Percentiles rank a stretch among this genome's conserved stretches.
These are phyloP conservation scores for Mechanitis mazaeus DNA, from an alignment of 2,888 invertebrate genomes.

Conservation along the genomic window DNA sequence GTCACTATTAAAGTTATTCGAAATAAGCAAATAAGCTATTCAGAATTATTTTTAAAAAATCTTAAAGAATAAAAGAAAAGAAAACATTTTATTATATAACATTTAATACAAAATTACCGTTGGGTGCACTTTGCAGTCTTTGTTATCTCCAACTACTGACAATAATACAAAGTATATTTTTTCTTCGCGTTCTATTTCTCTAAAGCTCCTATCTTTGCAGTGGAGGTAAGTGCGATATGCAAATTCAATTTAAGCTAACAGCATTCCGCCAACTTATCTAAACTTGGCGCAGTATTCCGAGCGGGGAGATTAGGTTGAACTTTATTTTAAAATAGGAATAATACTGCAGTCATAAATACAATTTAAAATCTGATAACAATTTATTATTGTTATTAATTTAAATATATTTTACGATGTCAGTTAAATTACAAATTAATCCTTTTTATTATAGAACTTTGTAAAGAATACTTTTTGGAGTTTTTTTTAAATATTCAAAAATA, in stretches of 20 bases:
- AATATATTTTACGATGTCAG: too few species aligned
- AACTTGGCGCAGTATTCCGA: slow-evolving; percentile 29
- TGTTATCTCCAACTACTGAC: slow-evolving; percentile 20
- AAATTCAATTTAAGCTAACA: slow-evolving; percentile 71
- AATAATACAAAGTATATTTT: slow-evolving; percentile 33
- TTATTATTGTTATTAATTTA: too few species aligned
- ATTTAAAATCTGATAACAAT: too few species aligned
- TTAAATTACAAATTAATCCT: too few species aligned
- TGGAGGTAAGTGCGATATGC: slow-evolving; percentile 45
- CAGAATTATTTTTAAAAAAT: too few species aligned
- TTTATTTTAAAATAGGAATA: neutral
- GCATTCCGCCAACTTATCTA: slow-evolving; percentile 41
- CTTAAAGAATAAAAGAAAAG: neutral
- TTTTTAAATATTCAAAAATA: too few species aligned
- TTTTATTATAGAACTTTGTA: too few species aligned
- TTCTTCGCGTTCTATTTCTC: slow-evolving; percentile 30
- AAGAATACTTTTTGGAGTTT: too few species aligned
- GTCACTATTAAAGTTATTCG: too few species aligned
- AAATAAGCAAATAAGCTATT: too few species aligned
- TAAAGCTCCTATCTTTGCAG: slow-evolving; percentile 27
- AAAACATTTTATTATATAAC: neutral
- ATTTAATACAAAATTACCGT: neutral
- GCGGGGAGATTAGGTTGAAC: slow-evolving; percentile 22
- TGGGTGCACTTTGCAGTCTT: neutral
- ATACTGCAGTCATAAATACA: neutral